Base-by-base conservation (phyloP, 2,113 vertebrate species). In the Tursiops truncatus region DNA sequence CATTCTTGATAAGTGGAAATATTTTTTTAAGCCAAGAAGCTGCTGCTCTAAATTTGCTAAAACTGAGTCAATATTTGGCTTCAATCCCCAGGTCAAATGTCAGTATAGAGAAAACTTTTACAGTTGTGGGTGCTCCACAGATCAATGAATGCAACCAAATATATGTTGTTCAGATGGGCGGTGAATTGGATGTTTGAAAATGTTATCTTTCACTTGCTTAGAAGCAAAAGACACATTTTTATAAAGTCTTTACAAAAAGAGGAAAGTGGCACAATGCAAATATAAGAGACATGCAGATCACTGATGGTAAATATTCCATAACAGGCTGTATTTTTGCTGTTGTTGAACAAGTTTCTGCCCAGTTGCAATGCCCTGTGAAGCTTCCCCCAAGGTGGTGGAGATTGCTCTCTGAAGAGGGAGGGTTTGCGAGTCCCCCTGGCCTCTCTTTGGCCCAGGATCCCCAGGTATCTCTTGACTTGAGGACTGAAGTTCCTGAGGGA, bases 51-150 rank as follows among this genome's bases (percentile, higher is more conserved):
- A 91, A 76, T 95, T 95, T 91, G 92, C 89, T 95, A 76, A 97
- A 97, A 96, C 47, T 82, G 60, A 82, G 92, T 96, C 95, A 92
- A 89, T 97, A 96, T 97, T 93, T 95, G 95, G 53, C 73, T 96
- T 96, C 47, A 23, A 31, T 82, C 31, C 65, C 38, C 62, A 86
- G 89, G 77, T 85, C 79, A 95, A 96, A 82, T 81, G 92, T 65
- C 76, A 85, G 58, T 18, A 68, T 28, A 77, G 38, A 85, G 86
- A 86, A 84, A 84, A 76, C 44, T 38, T 44, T 53, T 47, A 38
- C 33, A 63, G 81, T 41, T 17, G 53, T 5, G 14, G n/a, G n/a
- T 62, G 44, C 71, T 86, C 56, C 56, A 4, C 2, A 58, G 67
- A 83, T 56, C 74, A 41, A 4, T 26, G 12, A 76, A 70, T 15